Evolutionary conservation across 1,140 invertebrate genomes (phyloP).

Genomic region (Tetramorium parvispinum): DNA sequence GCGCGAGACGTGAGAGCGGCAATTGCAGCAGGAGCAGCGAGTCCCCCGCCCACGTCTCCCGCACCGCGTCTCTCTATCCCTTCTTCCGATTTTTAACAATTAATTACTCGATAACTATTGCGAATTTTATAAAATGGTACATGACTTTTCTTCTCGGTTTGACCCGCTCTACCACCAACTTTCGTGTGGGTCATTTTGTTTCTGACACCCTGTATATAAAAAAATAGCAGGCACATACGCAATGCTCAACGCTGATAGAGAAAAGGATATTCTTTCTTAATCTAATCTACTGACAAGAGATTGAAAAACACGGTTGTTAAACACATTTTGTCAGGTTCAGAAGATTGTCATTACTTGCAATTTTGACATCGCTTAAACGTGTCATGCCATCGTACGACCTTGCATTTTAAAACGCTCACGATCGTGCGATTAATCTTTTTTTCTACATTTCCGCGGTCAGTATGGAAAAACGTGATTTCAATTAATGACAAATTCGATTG

Average conservation of each 20-base stretch:
- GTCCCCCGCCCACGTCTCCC: too few relatives aligned
- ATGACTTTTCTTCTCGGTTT: too few relatives aligned
- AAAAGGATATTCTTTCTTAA: not conserved
- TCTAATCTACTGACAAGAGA: not conserved
- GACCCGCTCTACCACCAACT: too few relatives aligned
- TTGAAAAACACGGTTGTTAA: not conserved
- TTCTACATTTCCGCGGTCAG: not conserved
- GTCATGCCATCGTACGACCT: not conserved
- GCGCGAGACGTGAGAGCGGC: too few relatives aligned
- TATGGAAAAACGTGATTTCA: not conserved
- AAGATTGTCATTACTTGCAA: not conserved
- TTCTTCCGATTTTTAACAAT: too few relatives aligned
- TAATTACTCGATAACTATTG: too few relatives aligned
- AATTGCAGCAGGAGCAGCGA: too few relatives aligned
- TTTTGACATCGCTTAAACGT: not conserved
- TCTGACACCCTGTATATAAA: too few relatives aligned
- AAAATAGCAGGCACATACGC: not conserved
- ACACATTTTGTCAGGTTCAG: not conserved
- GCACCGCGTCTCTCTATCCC: too few relatives aligned
- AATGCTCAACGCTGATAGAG: not conserved
- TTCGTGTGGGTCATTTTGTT: too few relatives aligned
- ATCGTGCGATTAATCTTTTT: not conserved
- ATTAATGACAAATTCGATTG: not conserved
- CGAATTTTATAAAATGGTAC: too few relatives aligned
- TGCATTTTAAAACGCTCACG: slow-evolving; percentile 6